Evolutionary conservation across 2,888 invertebrate species (phyloP).

Genomic region (Idaea dimidiata): DNA sequence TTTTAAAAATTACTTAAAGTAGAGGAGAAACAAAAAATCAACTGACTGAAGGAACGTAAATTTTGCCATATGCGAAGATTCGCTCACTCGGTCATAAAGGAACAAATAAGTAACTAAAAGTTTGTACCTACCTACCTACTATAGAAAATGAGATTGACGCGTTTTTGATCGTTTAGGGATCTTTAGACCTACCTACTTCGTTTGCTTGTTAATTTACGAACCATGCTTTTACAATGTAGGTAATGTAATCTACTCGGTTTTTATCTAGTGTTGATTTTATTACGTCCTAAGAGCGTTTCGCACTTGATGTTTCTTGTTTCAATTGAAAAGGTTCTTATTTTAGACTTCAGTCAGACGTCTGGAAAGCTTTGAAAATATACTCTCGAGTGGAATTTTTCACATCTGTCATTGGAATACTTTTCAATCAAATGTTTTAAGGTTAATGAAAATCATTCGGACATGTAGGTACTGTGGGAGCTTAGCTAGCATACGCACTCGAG

Average conservation of each 20-base stretch:
- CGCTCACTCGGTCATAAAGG: too few species aligned
- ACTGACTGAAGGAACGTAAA: too few species aligned
- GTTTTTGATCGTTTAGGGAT: neutral
- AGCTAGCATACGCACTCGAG: too few species aligned
- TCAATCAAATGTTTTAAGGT: neutral
- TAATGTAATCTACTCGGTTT: constrained; percentile 21
- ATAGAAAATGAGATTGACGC: neutral
- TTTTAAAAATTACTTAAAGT: too few species aligned
- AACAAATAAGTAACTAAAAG: too few species aligned
- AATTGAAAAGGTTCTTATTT: neutral
- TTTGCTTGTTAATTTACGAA: constrained; percentile 60
- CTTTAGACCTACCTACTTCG: constrained; percentile 11
- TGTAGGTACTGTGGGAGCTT: too few species aligned
- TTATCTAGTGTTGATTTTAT: constrained; percentile 25
- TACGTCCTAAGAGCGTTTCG: constrained; percentile 17
- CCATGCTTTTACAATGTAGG: constrained; percentile 30
- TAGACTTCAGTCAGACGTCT: neutral
- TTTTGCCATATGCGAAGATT: too few species aligned
- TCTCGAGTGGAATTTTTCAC: constrained; percentile 5
- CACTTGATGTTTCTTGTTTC: constrained; percentile 9
- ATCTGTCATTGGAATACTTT: constrained; percentile 13
- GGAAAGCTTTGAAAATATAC: neutral
- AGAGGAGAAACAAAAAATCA: too few species aligned
- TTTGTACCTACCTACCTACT: too few species aligned
- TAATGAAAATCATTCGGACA: too few species aligned